Percentiles rank a stretch among this genome's conserved stretches.
These are phyloP conservation scores for Cantharis rufa DNA, from an alignment of 2,888 invertebrate species.

Conservation along the genomic window DNA sequence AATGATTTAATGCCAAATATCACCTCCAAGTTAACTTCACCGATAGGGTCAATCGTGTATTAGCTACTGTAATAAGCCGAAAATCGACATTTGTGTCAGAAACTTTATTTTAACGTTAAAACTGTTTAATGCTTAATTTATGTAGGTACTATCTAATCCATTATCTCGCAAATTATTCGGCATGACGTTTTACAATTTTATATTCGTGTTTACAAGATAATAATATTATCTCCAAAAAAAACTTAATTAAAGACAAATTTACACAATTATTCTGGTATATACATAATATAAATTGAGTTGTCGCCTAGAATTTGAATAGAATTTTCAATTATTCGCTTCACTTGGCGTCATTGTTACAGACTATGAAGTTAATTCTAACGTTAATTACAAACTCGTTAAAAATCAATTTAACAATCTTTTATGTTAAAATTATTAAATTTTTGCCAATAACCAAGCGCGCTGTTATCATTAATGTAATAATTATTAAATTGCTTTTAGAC, in stretches of 20 bases:
- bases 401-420: background rate
- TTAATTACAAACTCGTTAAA: background rate
- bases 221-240: background rate
- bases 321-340: background rate
- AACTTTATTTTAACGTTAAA: too few relatives aligned
- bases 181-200: background rate
- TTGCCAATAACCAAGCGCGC: background rate
- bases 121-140: too few relatives aligned
- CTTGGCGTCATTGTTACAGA: background rate
- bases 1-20: too few relatives aligned
- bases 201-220: background rate
- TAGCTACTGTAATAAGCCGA: too few relatives aligned
- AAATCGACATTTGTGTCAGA: too few relatives aligned
- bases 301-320: background rate
- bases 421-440: background rate
- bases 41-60: too few relatives aligned
- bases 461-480: background rate
- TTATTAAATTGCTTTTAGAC: background rate
- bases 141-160: too few relatives aligned
- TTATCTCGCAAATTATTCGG: too few relatives aligned
- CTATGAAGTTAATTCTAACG: background rate
- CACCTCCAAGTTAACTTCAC: too few relatives aligned
- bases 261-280: background rate
- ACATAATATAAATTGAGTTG: background rate
- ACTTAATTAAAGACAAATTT: background rate